Percentiles rank a stretch among this genome's conserved stretches.
Conservation (phyloP, 2,113 vertebrate species). For the Ceyx melanurus region DNA sequence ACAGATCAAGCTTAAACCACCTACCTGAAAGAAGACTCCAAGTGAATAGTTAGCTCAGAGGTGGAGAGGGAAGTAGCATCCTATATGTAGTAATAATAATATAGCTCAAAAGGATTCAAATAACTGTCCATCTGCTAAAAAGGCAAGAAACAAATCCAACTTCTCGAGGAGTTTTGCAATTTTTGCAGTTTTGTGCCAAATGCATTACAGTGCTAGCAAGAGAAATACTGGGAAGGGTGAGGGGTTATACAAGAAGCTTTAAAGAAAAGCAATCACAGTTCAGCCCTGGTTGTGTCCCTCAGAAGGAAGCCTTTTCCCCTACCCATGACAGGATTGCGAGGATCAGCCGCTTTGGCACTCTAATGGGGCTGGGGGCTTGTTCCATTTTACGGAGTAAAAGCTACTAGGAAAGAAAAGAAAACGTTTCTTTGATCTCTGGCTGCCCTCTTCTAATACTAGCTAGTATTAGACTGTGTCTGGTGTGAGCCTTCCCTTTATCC, state of each 20-base stretch:
- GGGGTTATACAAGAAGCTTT: conserved; percentile 27
- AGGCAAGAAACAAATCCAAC: neutral
- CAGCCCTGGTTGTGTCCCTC: neutral
- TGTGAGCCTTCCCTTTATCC: conserved; percentile 62
- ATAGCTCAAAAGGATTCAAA: neutral
- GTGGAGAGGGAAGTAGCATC: neutral
- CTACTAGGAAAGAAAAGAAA: neutral
- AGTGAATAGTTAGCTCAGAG: neutral
- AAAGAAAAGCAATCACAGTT: neutral
- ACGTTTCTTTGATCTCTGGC: conserved; percentile 44
- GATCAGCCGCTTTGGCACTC: rapidly evolving
- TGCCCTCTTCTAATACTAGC: conserved; percentile 33
- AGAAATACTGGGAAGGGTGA: neutral
- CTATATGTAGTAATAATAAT: neutral
- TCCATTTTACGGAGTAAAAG: neutral
- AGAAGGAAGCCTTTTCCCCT: neutral
- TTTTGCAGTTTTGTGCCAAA: neutral
- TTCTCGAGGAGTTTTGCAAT: conserved; percentile 45
- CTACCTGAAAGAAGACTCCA: neutral
- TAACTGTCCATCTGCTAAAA: neutral
- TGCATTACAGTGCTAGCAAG: conserved; percentile 1
- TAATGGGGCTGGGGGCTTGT: neutral
- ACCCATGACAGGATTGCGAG: rapidly evolving
- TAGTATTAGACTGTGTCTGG: conserved; percentile 23
- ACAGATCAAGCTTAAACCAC: neutral